Base-by-base conservation (phyloP, 2,113 vertebrate genomes). In the Cyphomyrus discorhynchus region DNA sequence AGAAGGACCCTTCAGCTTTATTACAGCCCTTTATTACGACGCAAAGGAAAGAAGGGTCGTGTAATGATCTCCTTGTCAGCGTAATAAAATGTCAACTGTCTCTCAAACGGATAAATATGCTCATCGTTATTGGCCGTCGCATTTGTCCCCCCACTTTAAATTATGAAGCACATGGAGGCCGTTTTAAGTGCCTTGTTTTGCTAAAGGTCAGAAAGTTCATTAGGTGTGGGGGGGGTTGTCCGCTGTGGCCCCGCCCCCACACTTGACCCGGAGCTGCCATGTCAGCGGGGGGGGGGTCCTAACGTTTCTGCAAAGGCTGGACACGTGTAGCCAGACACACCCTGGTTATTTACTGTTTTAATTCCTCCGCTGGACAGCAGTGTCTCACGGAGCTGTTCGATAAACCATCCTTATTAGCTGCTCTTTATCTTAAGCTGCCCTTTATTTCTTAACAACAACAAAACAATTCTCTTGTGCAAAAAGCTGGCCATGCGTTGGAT, bases 111-210 rank as follows among this genome's bases (percentile, higher is more conserved):
- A 95, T 95, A 95, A 94, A 96, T 96, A 95, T 95, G 95, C 93
- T 93, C 89, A 93, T 94, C 91, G 92, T 94, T 93, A 93, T 95
- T 93, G 92, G 94, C 92, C 53, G 89, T 94, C 94, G 92, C 93
- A 92, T 93, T 93, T 93, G 92, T 95, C 19, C 21, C 94, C 93
- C 93, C 92, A 93, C 91, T 93, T 94, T 97, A 94, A 97, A 97
- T 97, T 97, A 96, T 97, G 97, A 96, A 97, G 96, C 94, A 94
- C 94, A 92, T 90, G 92, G 93, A 95, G 95, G 95, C 95, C 95
- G 93, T 93, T 95, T 88, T 95, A 94, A 96, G 94, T 93, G 94
- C 93, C 31, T 27, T 31, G 92, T 95, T 96, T 96, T 95, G 94
- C 93, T 94, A 95, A 97, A 96, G 96, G 96, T 97, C 96, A 96